Base-by-base conservation (phyloP, 2,797 vertebrate genomes). In the Scyliorhinus canicula region DNA sequence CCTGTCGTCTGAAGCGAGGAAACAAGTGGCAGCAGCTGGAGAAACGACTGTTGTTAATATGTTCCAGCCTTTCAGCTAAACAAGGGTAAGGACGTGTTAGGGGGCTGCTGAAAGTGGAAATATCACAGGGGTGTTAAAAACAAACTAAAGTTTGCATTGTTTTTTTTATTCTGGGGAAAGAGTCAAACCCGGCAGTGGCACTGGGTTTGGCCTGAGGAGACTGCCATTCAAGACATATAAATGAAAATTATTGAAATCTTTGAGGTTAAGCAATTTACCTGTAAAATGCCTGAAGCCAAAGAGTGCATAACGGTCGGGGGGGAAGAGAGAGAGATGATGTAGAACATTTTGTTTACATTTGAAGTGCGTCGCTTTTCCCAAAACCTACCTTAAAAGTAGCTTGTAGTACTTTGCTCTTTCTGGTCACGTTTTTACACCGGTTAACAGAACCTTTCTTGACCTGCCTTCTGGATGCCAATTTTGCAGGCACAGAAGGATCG, bases 401-500 rank as follows among this genome's bases (percentile, higher is more conserved):
- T 96, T 98, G 98, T 95, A 98, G 96, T 95, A 97, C 96, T 3
- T 98, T 98, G 97, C 96, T 98, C 97, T 99, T 99, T 95, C 98
- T 98, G 0, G 98, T 98, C 50, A 98, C 98, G 95, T 98, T 98
- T 97, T 98, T 98, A 74, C 93, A 99, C 96, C 95, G 98, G 97
- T 95, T 99, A 98, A 0, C 97, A 98, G 96, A 96, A 97, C 95
- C 0, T 96, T 96, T 95, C 95, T 71, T 94, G 93, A 67, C 47
- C 67, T 94, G 93, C 50, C 44, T 94, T 94, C 93, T 52, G 16
- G 93, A 94, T 74, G 44, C 47, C 47, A 94, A 7, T 94, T 74
- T 50, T 74, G 67, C 26, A 21, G 90, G 95, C 5, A 95, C 96
- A 16, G 3, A 95, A 95, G 0, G 97, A 96, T n/a, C 55, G 60